Percentiles rank a stretch among this genome's conserved stretches.
phyloP scores from a whole-genome alignment of 1,140 invertebrate species.

The Euwallacea fornicatus region DNA sequence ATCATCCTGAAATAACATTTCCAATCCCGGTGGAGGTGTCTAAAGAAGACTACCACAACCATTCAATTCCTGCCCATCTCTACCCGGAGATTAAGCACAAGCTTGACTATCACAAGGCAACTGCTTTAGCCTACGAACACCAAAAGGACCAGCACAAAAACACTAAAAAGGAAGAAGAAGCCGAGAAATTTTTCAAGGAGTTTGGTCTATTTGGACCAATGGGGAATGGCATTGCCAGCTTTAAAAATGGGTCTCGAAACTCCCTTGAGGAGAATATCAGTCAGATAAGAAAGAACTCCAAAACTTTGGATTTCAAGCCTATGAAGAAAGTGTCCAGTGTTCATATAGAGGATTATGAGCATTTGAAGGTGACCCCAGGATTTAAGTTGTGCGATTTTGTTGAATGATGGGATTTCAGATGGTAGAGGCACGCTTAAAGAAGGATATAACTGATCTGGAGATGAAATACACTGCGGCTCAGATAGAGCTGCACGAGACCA shows the following conservation, averaged over 20 bases:
- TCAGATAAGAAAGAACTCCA: slow-evolving; percentile 45
- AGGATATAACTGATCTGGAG: slow-evolving; percentile 52
- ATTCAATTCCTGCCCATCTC: slow-evolving; percentile 33
- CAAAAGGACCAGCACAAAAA: slow-evolving; percentile 40
- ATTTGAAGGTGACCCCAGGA: slow-evolving; percentile 42
- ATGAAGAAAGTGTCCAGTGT: slow-evolving; percentile 34
- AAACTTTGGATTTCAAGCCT: slow-evolving; percentile 29
- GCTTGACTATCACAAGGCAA: slow-evolving; percentile 48
- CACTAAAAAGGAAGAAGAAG: slow-evolving; percentile 39
- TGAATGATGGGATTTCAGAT: slow-evolving; percentile 1
- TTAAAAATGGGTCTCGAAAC: slow-evolving; percentile 36
- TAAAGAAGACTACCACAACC: slow-evolving; percentile 38
- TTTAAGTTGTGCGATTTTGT: background rate
- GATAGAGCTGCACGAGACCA: slow-evolving; percentile 49
- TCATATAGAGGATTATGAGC: slow-evolving; percentile 46
- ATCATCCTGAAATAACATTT: slow-evolving; percentile 49
- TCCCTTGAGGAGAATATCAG: slow-evolving; percentile 37
- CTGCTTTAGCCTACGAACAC: slow-evolving; percentile 41
- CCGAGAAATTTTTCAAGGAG: slow-evolving; percentile 50
- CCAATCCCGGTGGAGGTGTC: slow-evolving; percentile 45
- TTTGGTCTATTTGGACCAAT: slow-evolving; percentile 50
- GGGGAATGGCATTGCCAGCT: slow-evolving; percentile 49
- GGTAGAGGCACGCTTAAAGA: slow-evolving; percentile 51
- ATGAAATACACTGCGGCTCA: slow-evolving; percentile 47
- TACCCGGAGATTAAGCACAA: slow-evolving; percentile 46